A percentile compares a stretch with the other conserved stretches of the same genome.
Conservation (phyloP, 2,113 vertebrate genomes). For the Neomonachus schauinslandi region DNA sequence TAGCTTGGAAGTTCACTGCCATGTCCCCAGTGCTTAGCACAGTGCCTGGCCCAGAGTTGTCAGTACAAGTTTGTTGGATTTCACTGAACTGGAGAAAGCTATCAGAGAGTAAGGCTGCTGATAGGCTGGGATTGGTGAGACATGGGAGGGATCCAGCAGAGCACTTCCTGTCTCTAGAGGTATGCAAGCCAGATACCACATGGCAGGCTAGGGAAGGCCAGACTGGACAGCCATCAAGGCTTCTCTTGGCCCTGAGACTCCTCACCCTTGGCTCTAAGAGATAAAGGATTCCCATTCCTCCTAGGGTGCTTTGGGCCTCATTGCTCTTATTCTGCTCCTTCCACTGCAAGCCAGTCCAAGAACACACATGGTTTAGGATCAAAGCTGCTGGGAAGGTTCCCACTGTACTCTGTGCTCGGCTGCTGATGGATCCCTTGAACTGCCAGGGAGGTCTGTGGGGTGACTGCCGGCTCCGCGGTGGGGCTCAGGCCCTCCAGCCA, state of each 20-base stretch:
- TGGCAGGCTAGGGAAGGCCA: background rate
- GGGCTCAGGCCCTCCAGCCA: background rate
- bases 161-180: background rate
- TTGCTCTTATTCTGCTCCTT: background rate
- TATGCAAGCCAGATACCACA: background rate
- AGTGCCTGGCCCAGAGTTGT: background rate
- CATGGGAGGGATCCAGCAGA: background rate
- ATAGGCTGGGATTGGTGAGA: background rate
- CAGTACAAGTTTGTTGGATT: background rate
- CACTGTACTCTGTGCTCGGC: background rate
- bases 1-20: background rate
- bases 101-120: background rate
- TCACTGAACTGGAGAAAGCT: background rate
- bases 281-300: background rate
- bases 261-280: background rate
- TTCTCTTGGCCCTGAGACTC: background rate
- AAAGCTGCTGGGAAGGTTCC: conserved; percentile 32
- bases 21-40: background rate
- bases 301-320: background rate
- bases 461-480: background rate
- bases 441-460: conserved; percentile 28
- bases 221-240: background rate
- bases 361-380: conserved; percentile 10
- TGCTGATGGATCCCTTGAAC: conserved; percentile 12
- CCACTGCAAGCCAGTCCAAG: background rate